Conservation (phyloP, 1,140 invertebrate species). For the Agrilus planipennis region DNA sequence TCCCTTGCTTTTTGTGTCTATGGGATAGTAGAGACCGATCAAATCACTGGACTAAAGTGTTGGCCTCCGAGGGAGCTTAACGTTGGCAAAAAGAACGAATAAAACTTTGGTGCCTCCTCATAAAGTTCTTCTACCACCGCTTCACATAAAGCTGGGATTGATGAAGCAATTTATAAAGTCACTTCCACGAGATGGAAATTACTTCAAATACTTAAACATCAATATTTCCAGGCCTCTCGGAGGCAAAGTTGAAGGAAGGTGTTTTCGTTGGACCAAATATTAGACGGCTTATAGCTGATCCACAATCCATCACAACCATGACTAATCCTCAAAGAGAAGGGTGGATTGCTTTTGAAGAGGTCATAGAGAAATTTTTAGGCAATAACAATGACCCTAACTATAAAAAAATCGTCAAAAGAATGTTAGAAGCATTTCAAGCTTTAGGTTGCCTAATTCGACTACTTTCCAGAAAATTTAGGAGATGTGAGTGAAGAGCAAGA, state of each 20-base stretch:
- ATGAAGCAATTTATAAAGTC: conserved; percentile 30
- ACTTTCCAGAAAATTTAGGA: conserved; percentile 23
- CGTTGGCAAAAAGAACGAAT: conserved; percentile 1
- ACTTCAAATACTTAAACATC: conserved; percentile 21
- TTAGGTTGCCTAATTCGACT: conserved; percentile 14
- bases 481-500: conserved; percentile 22
- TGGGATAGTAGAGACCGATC: conserved; percentile 29
- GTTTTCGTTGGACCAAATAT: conserved; percentile 20
- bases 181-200: conserved; percentile 18
- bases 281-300: conserved; percentile 17
- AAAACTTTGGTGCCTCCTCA: background rate
- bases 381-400: conserved; percentile 12
- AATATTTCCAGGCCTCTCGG: conserved; percentile 16
- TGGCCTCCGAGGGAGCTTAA: conserved; percentile 1
- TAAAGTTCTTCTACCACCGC: conserved; percentile 13
- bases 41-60: conserved; percentile 17
- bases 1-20: conserved; percentile 28
- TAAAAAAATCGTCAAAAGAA: conserved; percentile 2
- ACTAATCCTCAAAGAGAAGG: conserved; percentile 9
- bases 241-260: conserved; percentile 22
- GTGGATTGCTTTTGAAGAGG: conserved; percentile 7
- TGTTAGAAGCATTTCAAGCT: conserved; percentile 1
- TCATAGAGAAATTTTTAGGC: conserved; percentile 6
- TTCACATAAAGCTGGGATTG: conserved; percentile 27
- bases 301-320: conserved; percentile 12